Base-by-base conservation (phyloP, 2,888 invertebrate species). In the Drosophila fungiperda region DNA sequence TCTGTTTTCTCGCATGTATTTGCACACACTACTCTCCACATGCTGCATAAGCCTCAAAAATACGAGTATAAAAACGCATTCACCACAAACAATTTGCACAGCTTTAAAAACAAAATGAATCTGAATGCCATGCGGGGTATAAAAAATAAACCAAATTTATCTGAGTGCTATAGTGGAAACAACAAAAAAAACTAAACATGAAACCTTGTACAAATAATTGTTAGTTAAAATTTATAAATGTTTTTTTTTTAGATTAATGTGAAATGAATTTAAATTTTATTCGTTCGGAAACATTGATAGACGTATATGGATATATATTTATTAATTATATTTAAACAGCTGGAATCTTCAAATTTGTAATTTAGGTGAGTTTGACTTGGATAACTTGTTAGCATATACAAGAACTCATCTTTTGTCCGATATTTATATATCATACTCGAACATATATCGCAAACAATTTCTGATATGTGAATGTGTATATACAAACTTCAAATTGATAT, bases 21-120 rank as follows among this genome's bases (percentile, higher is more conserved):
- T 87, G 75, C 83, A 73, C 72, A 73, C 68, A 73, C 72, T 76
- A 67, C 64, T 59, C 57, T 63, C 49, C 57, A 45, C 58, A 52
- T 61, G 55, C 52, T 15, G 7, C 26, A 66, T 78, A 78, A 78
- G 76, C 79, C 60, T 40, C 61, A 68, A 78, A 78, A 68, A 73
- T 77, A 70, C 45, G 65, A 60, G 60, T 23, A 73, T 65, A 58
- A 54, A 55, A 55, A 68, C 65, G 60, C 40, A 78, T 79, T 75
- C 79, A 70, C 29, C 29, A 32, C 40, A 48, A 53, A 42, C 49
- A 76, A 66, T 70, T 76, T 76, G 62, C 55, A 35, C 38, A 42
- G 52, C 49, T 33, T 36, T 17, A 29, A 20, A 32, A 35, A 20
- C 33, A 29, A 55, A 62, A 69, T 61, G 36, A 49, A 54, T 48